phyloP scores from a whole-genome alignment of 2,888 invertebrate species.

The Pristionchus maxplancki region DNA sequence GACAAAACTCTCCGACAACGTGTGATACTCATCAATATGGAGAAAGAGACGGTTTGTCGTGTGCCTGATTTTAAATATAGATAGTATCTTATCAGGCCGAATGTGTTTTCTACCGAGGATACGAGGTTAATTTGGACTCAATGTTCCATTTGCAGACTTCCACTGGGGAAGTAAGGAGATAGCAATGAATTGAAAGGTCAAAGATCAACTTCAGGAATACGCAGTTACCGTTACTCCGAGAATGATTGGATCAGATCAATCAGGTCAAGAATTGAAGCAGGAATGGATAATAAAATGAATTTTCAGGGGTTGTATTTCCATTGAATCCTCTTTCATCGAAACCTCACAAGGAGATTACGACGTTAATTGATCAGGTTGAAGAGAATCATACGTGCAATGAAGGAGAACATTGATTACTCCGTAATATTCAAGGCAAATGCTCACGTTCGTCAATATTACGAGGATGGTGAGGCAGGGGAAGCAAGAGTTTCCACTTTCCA shows the following conservation, averaged over 20 bases:
- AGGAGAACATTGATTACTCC: no score
- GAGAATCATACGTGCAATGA: no score
- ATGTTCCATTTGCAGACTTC: constrained; percentile 1
- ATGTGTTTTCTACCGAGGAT: background rate
- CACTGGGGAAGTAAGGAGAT: constrained; percentile 17
- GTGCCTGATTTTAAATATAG: background rate
- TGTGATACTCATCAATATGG: background rate
- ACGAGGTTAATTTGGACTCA: background rate
- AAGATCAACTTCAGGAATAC: constrained; percentile 22
- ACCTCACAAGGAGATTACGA: background rate
- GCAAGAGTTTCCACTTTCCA: background rate
- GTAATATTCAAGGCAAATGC: background rate
- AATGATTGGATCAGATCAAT: background rate
- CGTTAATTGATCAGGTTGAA: background rate
- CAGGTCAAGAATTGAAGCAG: background rate
- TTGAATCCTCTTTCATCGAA: background rate
- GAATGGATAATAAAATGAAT: background rate
- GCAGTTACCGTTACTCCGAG: constrained; percentile 3
- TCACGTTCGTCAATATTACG: background rate
- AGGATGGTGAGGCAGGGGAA: background rate
- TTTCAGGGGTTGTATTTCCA: constrained; percentile 4
- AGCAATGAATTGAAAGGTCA: background rate
- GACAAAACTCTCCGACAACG: constrained; percentile 9
- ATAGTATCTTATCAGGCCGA: background rate
- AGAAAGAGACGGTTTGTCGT: constrained; percentile 6